Base-by-base conservation (phyloP, 2,888 invertebrate species). In the Tribolium freemani region DNA sequence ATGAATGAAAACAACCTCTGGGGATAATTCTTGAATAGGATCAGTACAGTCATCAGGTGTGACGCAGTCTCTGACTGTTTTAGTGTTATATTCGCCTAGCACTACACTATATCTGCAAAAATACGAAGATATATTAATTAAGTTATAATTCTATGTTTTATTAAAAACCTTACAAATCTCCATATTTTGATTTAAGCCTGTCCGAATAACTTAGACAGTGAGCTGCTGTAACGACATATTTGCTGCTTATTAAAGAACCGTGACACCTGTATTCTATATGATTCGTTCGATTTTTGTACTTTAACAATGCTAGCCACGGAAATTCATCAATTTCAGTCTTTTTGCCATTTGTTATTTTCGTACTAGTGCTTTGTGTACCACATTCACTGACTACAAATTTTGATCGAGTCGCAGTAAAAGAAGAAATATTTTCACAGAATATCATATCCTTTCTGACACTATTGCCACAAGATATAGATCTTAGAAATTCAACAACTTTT, bases 151-250 rank as follows among this genome's bases (percentile, higher is more conserved):
- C 1, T 16, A 16, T 1, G 16, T 16, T 16, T 16, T 16, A 16
- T 1, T 1, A 16, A 16, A 16, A 16, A 16, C 1, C 16, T 1
- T 50, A 73, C 61, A 64, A 54, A 13, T 10, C 80, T 86, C 90
- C 90, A 91, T 20, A 85, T 85, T 0, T 76, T 0, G 90, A 91
- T 5, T 91, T 83, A 16, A 48, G 13, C 0, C 89, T 89, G 6
- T 87, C 83, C 0, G 89, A 89, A 45, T 45, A 60, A 75, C 88
- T 89, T 16, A 92, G 86, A 77, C 93, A 93, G 76, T 93, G 93
- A 0, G 90, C 92, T 0, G 93, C 93, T 0, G 93, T 93, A 56
- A 93, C 76, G 1, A 93, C 88, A 79, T 92, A 93, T 56, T 88
- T 88, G 0, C 86, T 84, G 53, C 89, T 89, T 77, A 93, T 91